A percentile compares a stretch with the other conserved stretches of the same genome.
These are phyloP conservation scores for Cerastoderma edule DNA, from an alignment of 2,888 invertebrate species.

Conservation along the genomic window DNA sequence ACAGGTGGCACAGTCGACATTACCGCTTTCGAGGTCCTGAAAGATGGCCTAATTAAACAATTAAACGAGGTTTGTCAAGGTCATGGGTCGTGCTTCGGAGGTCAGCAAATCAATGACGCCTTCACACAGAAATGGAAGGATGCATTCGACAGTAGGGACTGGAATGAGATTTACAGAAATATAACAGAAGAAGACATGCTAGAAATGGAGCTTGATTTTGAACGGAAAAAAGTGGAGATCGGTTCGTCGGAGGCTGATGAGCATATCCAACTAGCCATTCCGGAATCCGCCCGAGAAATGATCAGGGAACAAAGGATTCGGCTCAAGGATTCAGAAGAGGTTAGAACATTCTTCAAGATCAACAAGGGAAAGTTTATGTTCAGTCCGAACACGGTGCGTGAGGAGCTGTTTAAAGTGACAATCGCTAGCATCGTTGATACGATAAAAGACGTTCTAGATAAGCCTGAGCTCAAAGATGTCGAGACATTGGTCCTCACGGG, in stretches of 20 bases:
- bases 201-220: slow-evolving; percentile 52
- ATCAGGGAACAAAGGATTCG: slow-evolving; percentile 9
- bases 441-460: slow-evolving; percentile 23
- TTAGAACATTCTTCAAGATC: slow-evolving; percentile 8
- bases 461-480: slow-evolving; percentile 9
- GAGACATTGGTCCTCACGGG: slow-evolving; percentile 42
- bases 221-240: slow-evolving; percentile 42
- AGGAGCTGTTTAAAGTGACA: slow-evolving; percentile 41
- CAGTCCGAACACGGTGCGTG: slow-evolving; percentile 25
- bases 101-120: slow-evolving; percentile 47
- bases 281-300: slow-evolving; percentile 18
- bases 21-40: slow-evolving; percentile 40
- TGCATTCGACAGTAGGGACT: slow-evolving; percentile 33
- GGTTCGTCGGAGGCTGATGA: slow-evolving; percentile 28
- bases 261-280: slow-evolving; percentile 29
- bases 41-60: no score
- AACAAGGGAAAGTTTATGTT: slow-evolving; percentile 28
- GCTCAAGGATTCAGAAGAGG: slow-evolving; percentile 19
- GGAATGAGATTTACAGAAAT: slow-evolving; percentile 26
- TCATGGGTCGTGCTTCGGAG: slow-evolving; percentile 31
- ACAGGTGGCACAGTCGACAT: slow-evolving; percentile 51
- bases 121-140: slow-evolving; percentile 46
- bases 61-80: slow-evolving; percentile 36
- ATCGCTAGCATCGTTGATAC: slow-evolving; percentile 10
- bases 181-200: slow-evolving; percentile 30